Evolutionary conservation across 2,888 invertebrate genomes (phyloP).

Genomic region (Acheta domesticus): DNA sequence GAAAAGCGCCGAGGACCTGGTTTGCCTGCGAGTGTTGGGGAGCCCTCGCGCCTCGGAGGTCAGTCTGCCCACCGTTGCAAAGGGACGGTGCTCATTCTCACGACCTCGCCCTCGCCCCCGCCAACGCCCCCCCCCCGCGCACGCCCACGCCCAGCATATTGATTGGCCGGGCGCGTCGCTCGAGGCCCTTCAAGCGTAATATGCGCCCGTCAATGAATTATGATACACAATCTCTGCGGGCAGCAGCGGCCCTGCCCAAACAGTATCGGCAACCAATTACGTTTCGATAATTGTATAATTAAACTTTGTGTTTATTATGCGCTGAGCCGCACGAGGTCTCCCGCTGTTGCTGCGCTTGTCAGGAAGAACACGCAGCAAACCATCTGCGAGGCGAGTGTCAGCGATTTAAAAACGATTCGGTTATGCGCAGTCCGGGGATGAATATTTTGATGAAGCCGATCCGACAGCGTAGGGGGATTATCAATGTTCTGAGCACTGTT

Average conservation of each 20-base stretch:
- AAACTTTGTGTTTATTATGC: constrained; percentile 18
- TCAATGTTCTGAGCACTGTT: too few relatives aligned
- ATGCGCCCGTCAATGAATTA: not conserved
- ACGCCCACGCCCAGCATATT: not conserved
- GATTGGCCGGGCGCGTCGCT: not conserved
- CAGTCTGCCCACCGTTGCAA: too few relatives aligned
- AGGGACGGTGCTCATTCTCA: not conserved
- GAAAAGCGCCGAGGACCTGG: too few relatives aligned
- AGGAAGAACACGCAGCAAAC: too few relatives aligned
- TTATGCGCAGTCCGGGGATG: too few relatives aligned
- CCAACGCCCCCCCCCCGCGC: not conserved
- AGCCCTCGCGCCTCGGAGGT: not conserved
- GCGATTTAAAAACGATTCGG: too few relatives aligned
- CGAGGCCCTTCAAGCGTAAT: not conserved
- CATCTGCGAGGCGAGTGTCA: too few relatives aligned
- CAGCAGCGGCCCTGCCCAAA: not conserved
- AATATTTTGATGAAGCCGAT: too few relatives aligned
- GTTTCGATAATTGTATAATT: constrained; percentile 9
- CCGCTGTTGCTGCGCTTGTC: too few relatives aligned
- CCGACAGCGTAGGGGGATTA: too few relatives aligned
- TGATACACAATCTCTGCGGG: not conserved
- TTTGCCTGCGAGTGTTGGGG: too few relatives aligned
- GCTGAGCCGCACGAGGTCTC: not conserved
- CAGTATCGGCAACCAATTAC: constrained; percentile 7
- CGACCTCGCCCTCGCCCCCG: not conserved